A percentile compares a stretch with the other conserved stretches of the same genome.
These are phyloP conservation scores for Barypeithes pellucidus DNA, from an alignment of 2,888 invertebrate genomes.

Conservation along the genomic window DNA sequence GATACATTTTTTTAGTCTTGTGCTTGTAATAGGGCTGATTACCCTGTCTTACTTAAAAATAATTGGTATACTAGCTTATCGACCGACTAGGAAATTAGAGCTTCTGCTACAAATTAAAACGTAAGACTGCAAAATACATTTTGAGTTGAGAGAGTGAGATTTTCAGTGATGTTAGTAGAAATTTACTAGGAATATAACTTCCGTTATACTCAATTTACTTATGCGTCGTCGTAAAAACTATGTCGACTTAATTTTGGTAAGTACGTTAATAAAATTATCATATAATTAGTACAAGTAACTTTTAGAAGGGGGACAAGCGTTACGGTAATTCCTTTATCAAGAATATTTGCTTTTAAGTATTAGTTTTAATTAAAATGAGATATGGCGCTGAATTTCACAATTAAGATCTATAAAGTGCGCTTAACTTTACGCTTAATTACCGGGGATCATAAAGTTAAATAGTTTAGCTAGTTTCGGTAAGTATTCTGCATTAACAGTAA, in stretches of 20 bases:
- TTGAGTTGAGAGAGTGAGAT: too few species aligned
- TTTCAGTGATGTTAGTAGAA: too few species aligned
- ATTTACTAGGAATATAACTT: too few species aligned
- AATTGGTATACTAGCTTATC: too few species aligned
- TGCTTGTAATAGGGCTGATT: too few species aligned
- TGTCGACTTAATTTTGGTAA: background rate
- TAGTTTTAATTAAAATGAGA: conserved; percentile 34
- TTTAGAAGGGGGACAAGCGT: conserved; percentile 15
- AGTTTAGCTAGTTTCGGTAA: conserved; percentile 28
- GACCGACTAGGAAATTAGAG: too few species aligned
- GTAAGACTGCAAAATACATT: too few species aligned
- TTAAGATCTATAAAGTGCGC: conserved; percentile 32
- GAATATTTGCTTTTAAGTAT: conserved; percentile 35
- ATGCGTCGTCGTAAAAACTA: background rate
- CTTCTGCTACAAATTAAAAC: too few species aligned
- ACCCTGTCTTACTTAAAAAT: too few species aligned
- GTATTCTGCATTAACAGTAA: conserved; percentile 30
- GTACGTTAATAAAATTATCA: conserved; percentile 11
- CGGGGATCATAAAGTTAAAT: conserved; percentile 31
- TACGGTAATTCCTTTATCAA: conserved; percentile 22
- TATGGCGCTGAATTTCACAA: conserved; percentile 31
- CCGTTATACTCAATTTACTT: background rate
- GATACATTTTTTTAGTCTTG: too few species aligned
- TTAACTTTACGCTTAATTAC: conserved; percentile 35
- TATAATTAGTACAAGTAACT: conserved; percentile 9